phyloP scores from a whole-genome alignment of 1,140 invertebrate species.

The Camponotus floridanus region DNA sequence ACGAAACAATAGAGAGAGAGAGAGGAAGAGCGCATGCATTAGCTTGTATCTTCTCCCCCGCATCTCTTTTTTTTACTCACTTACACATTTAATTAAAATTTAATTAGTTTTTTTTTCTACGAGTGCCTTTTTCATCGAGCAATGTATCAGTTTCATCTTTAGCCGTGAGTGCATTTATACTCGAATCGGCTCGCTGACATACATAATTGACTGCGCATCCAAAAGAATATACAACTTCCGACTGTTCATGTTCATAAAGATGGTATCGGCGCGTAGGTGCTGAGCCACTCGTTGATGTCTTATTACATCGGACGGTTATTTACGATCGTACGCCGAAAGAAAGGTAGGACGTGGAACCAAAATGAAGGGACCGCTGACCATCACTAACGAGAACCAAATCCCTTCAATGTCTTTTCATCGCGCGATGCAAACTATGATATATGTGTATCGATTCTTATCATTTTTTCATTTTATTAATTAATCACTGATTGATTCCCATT shows the following conservation, averaged over 20 bases:
- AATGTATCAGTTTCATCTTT: constrained; percentile 4
- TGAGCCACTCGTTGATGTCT: constrained; percentile 79
- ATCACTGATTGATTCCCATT: not conserved
- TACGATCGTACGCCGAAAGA: constrained; percentile 74
- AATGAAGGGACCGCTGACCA: constrained; percentile 28
- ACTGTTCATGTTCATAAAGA: constrained; percentile 79
- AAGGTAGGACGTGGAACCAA: constrained; percentile 53
- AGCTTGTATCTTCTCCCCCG: not conserved
- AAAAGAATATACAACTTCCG: constrained; percentile 76
- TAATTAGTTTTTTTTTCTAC: constrained; percentile 5
- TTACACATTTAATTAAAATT: constrained; percentile 33
- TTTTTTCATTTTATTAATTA: not conserved
- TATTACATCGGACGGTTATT: constrained; percentile 80
- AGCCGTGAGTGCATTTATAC: not conserved
- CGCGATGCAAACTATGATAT: constrained; percentile 3
- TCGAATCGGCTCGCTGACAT: constrained; percentile 16
- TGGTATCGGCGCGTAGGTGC: constrained; percentile 79
- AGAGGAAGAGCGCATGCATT: not conserved
- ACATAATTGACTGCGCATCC: not conserved
- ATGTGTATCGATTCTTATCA: not conserved
- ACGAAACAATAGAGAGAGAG: constrained; percentile 13
- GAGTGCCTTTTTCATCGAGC: not conserved
- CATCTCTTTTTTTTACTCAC: not conserved
- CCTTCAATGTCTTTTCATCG: constrained; percentile 1
- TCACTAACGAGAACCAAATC: constrained; percentile 6